Conservation (phyloP, 2,797 vertebrate species). For the Manis pentadactyla region DNA sequence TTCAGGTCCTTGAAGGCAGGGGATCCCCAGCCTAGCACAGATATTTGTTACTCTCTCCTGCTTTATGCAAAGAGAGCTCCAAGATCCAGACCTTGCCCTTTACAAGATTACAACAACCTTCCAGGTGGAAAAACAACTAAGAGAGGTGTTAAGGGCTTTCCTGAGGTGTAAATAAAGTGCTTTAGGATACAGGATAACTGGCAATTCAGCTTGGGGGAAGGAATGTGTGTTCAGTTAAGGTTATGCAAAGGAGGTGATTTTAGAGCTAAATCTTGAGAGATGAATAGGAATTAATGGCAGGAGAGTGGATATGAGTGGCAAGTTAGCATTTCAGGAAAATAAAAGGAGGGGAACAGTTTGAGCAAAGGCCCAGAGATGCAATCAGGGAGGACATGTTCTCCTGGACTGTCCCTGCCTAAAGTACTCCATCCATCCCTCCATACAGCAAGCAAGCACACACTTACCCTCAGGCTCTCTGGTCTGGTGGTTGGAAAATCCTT, state of each 20-base stretch:
- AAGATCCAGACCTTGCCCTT: slow-evolving; percentile 34
- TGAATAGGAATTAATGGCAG: slow-evolving; percentile 22
- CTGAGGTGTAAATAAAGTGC: background rate
- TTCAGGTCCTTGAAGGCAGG: slow-evolving; percentile 1
- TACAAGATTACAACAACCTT: slow-evolving; percentile 38
- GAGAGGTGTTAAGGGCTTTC: slow-evolving; percentile 4
- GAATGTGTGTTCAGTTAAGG: slow-evolving; percentile 38
- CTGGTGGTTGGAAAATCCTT: background rate
- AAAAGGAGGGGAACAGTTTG: slow-evolving; percentile 9
- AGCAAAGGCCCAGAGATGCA: slow-evolving; percentile 1
- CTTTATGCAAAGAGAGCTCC: slow-evolving; percentile 15
- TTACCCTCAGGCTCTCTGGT: background rate
- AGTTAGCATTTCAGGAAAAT: background rate
- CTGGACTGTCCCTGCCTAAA: background rate
- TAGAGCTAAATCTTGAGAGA: slow-evolving; percentile 32
- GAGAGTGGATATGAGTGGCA: background rate
- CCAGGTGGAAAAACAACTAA: slow-evolving; percentile 39
- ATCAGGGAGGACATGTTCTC: slow-evolving; percentile 3
- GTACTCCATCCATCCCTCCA: background rate
- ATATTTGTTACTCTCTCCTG: slow-evolving; percentile 19
- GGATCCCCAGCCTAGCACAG: background rate
- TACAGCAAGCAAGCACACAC: slow-evolving; percentile 20
- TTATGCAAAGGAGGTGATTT: background rate
- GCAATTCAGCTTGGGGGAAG: background rate
- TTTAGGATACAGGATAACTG: slow-evolving; percentile 33